Percentiles rank a stretch among this genome's conserved stretches.
Conservation (phyloP, 2,888 invertebrate species). For the Lithophane socia region DNA sequence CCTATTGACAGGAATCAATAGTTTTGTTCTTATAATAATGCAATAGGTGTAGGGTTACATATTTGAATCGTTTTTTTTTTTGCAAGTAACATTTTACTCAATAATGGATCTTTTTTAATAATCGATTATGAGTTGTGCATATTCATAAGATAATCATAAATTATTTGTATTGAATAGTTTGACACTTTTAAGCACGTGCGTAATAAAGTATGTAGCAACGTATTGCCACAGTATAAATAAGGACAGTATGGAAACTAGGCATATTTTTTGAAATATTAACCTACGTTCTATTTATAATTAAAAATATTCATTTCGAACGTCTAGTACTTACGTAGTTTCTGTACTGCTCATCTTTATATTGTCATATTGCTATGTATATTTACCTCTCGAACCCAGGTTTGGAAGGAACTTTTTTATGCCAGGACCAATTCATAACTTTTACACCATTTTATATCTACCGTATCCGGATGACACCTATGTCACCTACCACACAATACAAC, state of each 20-base stretch:
- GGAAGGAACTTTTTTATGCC: background rate
- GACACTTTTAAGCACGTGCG: slow-evolving; percentile 23
- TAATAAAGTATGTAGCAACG: background rate
- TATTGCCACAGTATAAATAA: background rate
- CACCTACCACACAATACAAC: background rate
- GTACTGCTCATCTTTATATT: too few species aligned
- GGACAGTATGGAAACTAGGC: too few species aligned
- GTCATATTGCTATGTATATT: background rate
- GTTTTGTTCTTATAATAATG: slow-evolving; percentile 59
- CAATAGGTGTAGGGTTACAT: slow-evolving; percentile 64
- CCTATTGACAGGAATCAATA: slow-evolving; percentile 63
- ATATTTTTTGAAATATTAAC: too few species aligned
- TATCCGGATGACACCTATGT: background rate
- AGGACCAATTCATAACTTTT: background rate
- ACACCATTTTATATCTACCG: background rate
- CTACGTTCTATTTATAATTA: too few species aligned
- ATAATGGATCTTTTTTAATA: slow-evolving; percentile 42
- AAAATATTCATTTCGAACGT: too few species aligned
- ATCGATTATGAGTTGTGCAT: slow-evolving; percentile 76
- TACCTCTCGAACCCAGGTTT: background rate
- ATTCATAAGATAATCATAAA: slow-evolving; percentile 83
- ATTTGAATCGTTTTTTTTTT: slow-evolving; percentile 61
- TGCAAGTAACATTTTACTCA: slow-evolving; percentile 67
- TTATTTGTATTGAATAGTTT: slow-evolving; percentile 60
- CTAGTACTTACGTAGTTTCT: too few species aligned